Base-by-base conservation (phyloP, 92 coral and sea anemone species). In the Scolanthus callimorphus region DNA sequence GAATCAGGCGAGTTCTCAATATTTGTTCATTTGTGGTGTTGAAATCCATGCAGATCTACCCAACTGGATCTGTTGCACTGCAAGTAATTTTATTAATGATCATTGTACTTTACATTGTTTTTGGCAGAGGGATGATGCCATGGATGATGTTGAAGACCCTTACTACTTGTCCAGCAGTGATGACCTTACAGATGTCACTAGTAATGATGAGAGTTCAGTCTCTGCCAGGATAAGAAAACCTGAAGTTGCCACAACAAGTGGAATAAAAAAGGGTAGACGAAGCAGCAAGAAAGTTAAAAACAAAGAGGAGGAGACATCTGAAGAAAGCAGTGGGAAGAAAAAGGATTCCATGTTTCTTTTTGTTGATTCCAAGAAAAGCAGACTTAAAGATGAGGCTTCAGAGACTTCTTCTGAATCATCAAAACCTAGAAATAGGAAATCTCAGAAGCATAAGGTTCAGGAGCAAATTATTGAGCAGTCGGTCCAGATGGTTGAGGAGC, bases 151-250 rank as follows among this genome's bases (percentile, higher is more conserved):
- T 31, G 86, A 64, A 8, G 54, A 49, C 31, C 60, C 66, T 25
- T 47, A n/a, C n/a, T n/a, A 39, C 6, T 49, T 63, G 47, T 63
- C 76, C 22, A 57, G 81, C 52, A 85, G 89, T 52, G 96, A 87
- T 59, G 96, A 87, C 46, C 68, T 87, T 55, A 87, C 96, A 25
- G 96, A 87, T 51, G 96, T 87, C 39, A 87, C 96, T 10, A 78
- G 90, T 47, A 83, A 87, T 60, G 90, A 87, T 63, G 96, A n/a
- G n/a, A 87, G 78, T 55, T 58, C 83, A 6, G 27, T 68, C 3
- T 59, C 59, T 0, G 57, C 55, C 44, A 69, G 57, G 43, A 47
- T 69, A 25, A 49, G 57, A 23, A 24, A 60, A 17, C 31, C 28
- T 30, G 11, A 23, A 47, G 29, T 17, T 17, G 69, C 20, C n/a